These are phyloP conservation scores for Dolichomitus sp. DNA, from an alignment of 2,888 invertebrate genomes.

Conservation along the genomic window DNA sequence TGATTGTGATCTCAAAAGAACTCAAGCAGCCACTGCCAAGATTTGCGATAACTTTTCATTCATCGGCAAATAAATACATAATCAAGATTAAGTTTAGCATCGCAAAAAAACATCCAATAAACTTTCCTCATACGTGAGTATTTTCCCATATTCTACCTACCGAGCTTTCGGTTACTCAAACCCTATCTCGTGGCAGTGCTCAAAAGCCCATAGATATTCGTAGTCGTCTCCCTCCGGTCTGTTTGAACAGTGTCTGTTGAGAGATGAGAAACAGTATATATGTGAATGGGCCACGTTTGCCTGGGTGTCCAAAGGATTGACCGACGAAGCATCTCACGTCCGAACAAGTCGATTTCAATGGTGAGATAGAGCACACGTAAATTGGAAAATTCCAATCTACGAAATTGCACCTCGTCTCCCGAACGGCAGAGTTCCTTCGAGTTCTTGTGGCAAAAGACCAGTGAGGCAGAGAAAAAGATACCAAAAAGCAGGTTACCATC, in stretches of 20 bases:
- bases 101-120: neutral
- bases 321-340: slow-evolving; percentile 41
- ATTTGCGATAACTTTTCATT: no score
- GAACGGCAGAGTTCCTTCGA: slow-evolving; percentile 17
- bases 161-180: neutral
- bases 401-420: slow-evolving; percentile 43
- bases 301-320: slow-evolving; percentile 22
- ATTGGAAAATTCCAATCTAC: slow-evolving; percentile 65
- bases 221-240: slow-evolving; percentile 7
- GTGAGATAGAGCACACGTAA: slow-evolving; percentile 51
- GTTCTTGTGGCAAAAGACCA: slow-evolving; percentile 13
- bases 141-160: neutral
- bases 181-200: neutral
- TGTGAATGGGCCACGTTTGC: slow-evolving; percentile 43
- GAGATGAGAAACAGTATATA: neutral
- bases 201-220: slow-evolving; percentile 21
- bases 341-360: slow-evolving; percentile 36
- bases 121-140: neutral
- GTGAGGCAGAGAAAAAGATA: slow-evolving; percentile 15
- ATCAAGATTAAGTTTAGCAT: neutral
- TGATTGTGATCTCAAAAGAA: no score
- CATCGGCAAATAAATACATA: no score
- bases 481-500: slow-evolving; percentile 10
- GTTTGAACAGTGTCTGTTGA: slow-evolving; percentile 8
- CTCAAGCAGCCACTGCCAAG: no score